Percentiles rank a stretch among this genome's conserved stretches.
phyloP scores from a whole-genome alignment of 2,797 vertebrate species.

The Leptatherina wallacei region DNA sequence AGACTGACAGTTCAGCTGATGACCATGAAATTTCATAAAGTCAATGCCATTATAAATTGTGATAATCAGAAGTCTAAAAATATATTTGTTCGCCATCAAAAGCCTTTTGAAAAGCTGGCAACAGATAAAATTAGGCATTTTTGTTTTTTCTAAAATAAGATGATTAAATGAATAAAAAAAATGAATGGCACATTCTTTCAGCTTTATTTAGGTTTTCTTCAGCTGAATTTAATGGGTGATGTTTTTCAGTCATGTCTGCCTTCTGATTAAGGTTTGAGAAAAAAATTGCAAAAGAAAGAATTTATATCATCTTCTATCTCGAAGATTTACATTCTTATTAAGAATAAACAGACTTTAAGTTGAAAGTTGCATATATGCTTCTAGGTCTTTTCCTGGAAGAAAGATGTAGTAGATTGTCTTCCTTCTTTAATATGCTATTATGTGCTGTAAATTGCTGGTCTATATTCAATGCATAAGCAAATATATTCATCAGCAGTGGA shows the following conservation, averaged over 20 bases:
- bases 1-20: background rate
- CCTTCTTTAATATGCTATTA: background rate
- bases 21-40: background rate
- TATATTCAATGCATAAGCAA: background rate
- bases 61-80: background rate
- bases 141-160: background rate
- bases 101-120: background rate
- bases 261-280: background rate
- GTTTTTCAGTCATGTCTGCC: background rate
- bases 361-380: background rate
- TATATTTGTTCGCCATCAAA: background rate
- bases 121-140: background rate
- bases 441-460: background rate
- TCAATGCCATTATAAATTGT: background rate
- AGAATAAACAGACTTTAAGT: background rate
- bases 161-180: background rate
- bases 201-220: background rate
- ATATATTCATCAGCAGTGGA: constrained; percentile 11
- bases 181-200: background rate
- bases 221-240: no score
- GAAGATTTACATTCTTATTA: background rate
- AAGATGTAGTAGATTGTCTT: background rate
- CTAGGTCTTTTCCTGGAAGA: background rate
- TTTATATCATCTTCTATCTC: background rate
- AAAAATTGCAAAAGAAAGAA: background rate